Conservation (phyloP, 2,797 vertebrate genomes). For the Tangara arthus region DNA sequence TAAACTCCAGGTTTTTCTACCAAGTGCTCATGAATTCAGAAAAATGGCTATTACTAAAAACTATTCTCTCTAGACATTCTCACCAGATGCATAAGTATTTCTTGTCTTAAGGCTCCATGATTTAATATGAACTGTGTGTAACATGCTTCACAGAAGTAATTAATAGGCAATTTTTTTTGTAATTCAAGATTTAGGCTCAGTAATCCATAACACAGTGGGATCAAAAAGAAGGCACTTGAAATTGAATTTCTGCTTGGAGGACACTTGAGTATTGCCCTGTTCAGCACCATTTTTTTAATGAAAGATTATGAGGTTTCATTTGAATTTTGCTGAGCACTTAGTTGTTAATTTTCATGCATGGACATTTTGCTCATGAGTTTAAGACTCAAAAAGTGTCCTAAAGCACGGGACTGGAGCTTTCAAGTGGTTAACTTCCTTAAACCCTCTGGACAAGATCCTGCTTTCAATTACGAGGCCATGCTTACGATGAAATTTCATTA, state of each 20-base stretch:
- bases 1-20: neutral
- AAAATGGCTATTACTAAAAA: neutral
- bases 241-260: neutral
- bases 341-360: neutral
- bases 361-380: neutral
- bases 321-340: neutral
- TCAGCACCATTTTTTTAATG: neutral
- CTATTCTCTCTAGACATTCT: neutral
- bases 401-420: neutral
- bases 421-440: neutral
- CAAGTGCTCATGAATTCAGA: neutral
- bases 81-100: neutral
- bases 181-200: neutral
- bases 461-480: neutral
- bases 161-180: neutral
- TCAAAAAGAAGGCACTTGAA: neutral
- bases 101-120: neutral
- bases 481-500: neutral
- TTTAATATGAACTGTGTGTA: neutral
- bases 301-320: neutral
- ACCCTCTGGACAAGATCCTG: neutral
- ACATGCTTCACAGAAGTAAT: neutral
- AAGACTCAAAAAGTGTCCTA: neutral
- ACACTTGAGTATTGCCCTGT: neutral
- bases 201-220: neutral